A percentile compares a stretch with the other conserved stretches of the same genome.
These are phyloP conservation scores for Scomber scombrus DNA, from an alignment of 2,113 vertebrate genomes.

Conservation along the genomic window DNA sequence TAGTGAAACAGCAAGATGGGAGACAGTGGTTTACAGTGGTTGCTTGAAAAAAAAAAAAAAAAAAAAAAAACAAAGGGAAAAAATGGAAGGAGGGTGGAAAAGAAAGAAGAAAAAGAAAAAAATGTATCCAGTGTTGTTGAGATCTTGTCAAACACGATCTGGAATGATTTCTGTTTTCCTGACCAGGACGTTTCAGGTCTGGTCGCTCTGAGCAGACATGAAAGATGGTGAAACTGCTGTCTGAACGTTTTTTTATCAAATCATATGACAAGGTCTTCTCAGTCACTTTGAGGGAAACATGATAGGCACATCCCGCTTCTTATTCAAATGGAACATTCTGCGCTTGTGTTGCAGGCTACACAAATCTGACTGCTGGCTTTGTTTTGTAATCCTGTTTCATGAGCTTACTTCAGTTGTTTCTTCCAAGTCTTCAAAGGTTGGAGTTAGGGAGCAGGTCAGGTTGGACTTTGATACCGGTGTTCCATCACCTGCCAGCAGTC, in stretches of 20 bases:
- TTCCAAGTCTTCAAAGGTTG: too few species aligned
- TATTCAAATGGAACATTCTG: too few species aligned
- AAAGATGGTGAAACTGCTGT: constrained; percentile 50
- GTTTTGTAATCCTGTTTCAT: too few species aligned
- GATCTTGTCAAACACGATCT: constrained; percentile 47
- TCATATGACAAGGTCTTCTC: constrained; percentile 22
- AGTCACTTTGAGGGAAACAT: too few species aligned
- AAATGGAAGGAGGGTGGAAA: background rate
- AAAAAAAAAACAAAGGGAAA: background rate
- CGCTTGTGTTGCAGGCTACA: too few species aligned
- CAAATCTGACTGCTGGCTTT: too few species aligned
- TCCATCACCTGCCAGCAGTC: too few species aligned
- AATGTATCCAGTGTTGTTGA: constrained; percentile 6
- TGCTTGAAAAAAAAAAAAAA: constrained; percentile 6
- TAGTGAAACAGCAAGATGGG: constrained; percentile 26
- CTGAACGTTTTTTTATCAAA: constrained; percentile 46
- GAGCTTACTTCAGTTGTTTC: too few species aligned
- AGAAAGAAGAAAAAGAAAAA: background rate
- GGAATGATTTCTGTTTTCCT: constrained; percentile 46
- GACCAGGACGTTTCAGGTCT: constrained; percentile 37
- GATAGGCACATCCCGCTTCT: too few species aligned
- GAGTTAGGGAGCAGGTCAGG: too few species aligned
- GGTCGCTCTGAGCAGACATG: constrained; percentile 31
- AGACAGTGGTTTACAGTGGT: constrained; percentile 12
- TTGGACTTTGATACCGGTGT: too few species aligned